A percentile compares a stretch with the other conserved stretches of the same genome.
Evolutionary conservation across 2,888 invertebrate species (phyloP).

Genomic region (Apocheima hispidaria): DNA sequence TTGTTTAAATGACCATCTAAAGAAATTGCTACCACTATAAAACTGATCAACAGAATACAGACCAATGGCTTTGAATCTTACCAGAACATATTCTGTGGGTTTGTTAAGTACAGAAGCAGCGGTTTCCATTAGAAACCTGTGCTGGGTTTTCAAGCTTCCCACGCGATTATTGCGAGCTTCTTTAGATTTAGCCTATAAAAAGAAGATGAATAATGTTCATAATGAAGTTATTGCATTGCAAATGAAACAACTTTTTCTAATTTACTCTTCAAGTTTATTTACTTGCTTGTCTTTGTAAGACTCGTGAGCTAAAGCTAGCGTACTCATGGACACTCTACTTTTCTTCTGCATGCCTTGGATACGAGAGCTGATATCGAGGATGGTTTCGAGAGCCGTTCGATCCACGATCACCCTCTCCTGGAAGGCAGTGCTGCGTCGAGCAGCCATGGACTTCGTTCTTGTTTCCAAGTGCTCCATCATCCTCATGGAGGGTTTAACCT

Average conservation of each 20-base stretch:
- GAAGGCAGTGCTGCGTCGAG: constrained; percentile 35
- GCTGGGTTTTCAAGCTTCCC: constrained; percentile 77
- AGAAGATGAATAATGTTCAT: constrained; percentile 37
- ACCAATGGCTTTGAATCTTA: constrained; percentile 51
- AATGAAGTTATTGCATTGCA: constrained; percentile 21
- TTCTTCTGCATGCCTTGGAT: constrained; percentile 72
- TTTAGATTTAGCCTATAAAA: constrained; percentile 86
- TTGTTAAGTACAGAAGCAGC: constrained; percentile 86
- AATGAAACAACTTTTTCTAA: constrained; percentile 53
- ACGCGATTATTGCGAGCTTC: constrained; percentile 84
- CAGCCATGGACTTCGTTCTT: not conserved
- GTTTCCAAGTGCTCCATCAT: constrained; percentile 41
- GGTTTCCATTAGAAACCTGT: constrained; percentile 89
- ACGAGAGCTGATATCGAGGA: constrained; percentile 74
- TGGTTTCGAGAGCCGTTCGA: constrained; percentile 74
- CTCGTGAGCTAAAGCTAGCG: constrained; percentile 73
- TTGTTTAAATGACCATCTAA: too few species aligned
- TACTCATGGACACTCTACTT: constrained; percentile 75
- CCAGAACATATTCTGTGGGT: constrained; percentile 84
- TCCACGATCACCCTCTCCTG: constrained; percentile 66
- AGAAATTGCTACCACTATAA: not conserved
- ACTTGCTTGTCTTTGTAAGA: constrained; percentile 84
- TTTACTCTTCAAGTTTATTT: constrained; percentile 53
- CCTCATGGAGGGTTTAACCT: not conserved
- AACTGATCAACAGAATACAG: not conserved